Conservation (phyloP, 1,140 invertebrate genomes). For the Rhyzopertha dominica region DNA sequence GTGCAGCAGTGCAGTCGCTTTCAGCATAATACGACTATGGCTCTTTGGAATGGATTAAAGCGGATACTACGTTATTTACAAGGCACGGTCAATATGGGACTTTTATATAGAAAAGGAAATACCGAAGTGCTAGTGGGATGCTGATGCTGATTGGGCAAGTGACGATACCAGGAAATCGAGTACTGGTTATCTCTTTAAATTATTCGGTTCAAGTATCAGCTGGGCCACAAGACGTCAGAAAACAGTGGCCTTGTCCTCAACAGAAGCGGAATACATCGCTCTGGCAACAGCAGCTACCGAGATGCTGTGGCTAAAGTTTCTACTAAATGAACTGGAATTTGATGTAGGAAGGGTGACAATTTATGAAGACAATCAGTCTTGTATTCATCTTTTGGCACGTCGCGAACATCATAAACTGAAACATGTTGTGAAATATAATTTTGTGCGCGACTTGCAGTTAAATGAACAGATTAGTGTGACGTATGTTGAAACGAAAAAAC, state of each 20-base stretch:
- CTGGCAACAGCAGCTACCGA: conserved; percentile 27
- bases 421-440: conserved; percentile 32
- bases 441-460: conserved; percentile 18
- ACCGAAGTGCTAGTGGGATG: conserved; percentile 31
- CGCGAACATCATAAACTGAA: conserved; percentile 26
- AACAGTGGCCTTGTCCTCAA: conserved; percentile 40
- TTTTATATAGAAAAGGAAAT: conserved; percentile 7
- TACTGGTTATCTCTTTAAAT: conserved; percentile 35
- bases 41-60: conserved; percentile 41
- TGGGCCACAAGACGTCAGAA: conserved; percentile 42
- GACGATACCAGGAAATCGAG: conserved; percentile 30
- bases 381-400: conserved; percentile 39
- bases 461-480: conserved; percentile 13
- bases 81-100: conserved; percentile 26
- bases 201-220: conserved; percentile 29
- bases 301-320: conserved; percentile 32
- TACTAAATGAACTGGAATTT: conserved; percentile 21
- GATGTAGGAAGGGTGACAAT: conserved; percentile 7
- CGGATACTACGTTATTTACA: conserved; percentile 43
- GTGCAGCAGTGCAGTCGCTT: conserved; percentile 42
- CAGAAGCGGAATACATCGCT: conserved; percentile 42
- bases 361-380: conserved; percentile 32
- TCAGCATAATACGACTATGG: conserved; percentile 21
- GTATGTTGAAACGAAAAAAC: conserved; percentile 16
- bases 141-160: conserved; percentile 37